Evolutionary conservation across 2,113 vertebrate species (phyloP), one percentile per base, ranked within the genome.

Genomic region (Alethe castanea): DNA sequence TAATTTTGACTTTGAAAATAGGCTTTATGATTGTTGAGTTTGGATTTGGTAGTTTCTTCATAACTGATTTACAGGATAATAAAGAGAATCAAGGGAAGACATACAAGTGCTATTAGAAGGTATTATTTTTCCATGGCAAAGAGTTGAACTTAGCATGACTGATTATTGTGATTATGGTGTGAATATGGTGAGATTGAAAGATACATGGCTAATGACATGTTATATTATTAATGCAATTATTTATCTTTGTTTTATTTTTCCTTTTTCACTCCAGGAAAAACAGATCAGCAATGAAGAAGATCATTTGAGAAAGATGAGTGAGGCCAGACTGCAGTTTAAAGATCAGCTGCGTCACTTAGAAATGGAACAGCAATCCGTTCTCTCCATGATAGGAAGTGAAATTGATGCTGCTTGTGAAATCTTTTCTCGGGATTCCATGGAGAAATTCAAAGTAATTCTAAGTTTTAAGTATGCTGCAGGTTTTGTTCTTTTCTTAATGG

Each of bases 381-480:
- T 99, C 33, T 95, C 97, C 14, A 81, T 98, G 80, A 97, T 99
- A 94, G 99, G 98, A 74, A 98, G 96, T 60, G 99, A 99, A 96
- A 98, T 99, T 79, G 98, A 99, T 93, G 52, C 97, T 56, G 98
- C 97, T 61, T 99, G 99, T 96, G 96, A 98, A 88, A 90, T 98
- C 54, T 97, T 99, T 88, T 98, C 98, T 29, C 96, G 95, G 56
- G 98, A 99, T 44, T 98, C 97, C 3, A 76, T 98, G 86, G 98
- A 99, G 74, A 99, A 99, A 97, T 97, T 99, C 26, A 98, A 99
- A 98, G 99, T 99, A 99, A 98, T 95, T 96, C 66, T 88, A 50
- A 86, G 7, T 95, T 97, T 81, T 97, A 65, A 83, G 25, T 91
- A 35, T 92, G 33, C 80, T 70, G 72, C 84, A 67, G 14, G 22